Evolutionary conservation across 2,797 vertebrate species (phyloP).

Genomic region (Rallus crepitans): DNA sequence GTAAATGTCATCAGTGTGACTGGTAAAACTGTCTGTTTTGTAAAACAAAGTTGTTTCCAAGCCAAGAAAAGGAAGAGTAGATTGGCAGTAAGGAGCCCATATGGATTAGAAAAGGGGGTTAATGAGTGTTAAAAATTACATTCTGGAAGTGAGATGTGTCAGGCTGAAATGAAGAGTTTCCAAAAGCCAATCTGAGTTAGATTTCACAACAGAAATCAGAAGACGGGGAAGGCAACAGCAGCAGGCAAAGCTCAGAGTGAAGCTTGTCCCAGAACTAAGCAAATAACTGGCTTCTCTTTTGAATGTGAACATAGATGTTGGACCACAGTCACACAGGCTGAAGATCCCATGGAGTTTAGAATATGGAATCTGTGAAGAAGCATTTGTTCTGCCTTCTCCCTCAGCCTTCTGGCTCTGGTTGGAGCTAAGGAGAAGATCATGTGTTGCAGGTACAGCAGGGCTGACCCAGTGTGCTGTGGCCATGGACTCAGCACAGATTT

Average conservation of each 20-base stretch:
- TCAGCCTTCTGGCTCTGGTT: background rate
- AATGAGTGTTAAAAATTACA: background rate
- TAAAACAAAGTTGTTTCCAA: background rate
- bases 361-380: background rate
- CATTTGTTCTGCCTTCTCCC: background rate
- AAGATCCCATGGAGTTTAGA: background rate
- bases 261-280: background rate
- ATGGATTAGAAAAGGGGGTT: background rate
- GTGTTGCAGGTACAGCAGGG: background rate
- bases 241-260: background rate
- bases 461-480: background rate
- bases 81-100: background rate
- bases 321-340: background rate
- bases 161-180: background rate
- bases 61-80: background rate
- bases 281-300: background rate
- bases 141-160: background rate
- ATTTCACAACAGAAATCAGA: background rate
- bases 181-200: background rate
- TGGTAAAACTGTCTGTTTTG: background rate
- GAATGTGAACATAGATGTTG: background rate
- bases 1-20: background rate
- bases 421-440: background rate
- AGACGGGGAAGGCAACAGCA: background rate
- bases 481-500: background rate